Conservation (phyloP, 2,113 vertebrate species). For the Sylvicapra grimmia region DNA sequence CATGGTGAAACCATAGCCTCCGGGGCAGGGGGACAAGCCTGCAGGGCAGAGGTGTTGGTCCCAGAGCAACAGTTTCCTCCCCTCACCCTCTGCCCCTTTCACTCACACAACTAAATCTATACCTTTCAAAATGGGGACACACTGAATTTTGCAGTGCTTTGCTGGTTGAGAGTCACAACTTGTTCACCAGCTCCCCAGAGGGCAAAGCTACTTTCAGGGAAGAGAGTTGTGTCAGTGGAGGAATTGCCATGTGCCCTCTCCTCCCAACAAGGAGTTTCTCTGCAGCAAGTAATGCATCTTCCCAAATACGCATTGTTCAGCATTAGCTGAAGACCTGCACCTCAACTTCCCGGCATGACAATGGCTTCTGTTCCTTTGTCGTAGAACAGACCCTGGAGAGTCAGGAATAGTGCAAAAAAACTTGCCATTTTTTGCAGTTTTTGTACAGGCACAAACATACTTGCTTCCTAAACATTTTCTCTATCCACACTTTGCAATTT, state of each 20-base stretch:
- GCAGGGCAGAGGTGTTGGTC: background rate
- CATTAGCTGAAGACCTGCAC: background rate
- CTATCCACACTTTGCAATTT: background rate
- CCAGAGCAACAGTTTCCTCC: background rate
- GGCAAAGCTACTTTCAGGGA: background rate
- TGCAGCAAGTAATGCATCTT: background rate
- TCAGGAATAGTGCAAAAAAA: background rate
- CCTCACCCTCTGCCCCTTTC: background rate
- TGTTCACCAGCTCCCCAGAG: background rate
- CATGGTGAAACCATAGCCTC: background rate
- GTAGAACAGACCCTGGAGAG: background rate
- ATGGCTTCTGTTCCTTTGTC: background rate
- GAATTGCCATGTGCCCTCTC: background rate
- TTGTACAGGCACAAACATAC: background rate
- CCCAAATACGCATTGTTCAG: background rate
- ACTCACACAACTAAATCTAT: background rate
- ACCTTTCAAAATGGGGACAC: background rate
- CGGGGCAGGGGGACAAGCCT: background rate
- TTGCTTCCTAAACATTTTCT: background rate
- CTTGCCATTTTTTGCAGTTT: background rate
- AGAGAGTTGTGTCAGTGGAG: background rate
- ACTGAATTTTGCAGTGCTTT: background rate
- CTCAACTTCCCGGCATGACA: background rate
- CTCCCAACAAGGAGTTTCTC: background rate
- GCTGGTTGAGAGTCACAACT: background rate